Evolutionary conservation across 2,888 invertebrate species (phyloP), one percentile per base, ranked within the genome.

Genomic region (Leucophora obtusa): DNA sequence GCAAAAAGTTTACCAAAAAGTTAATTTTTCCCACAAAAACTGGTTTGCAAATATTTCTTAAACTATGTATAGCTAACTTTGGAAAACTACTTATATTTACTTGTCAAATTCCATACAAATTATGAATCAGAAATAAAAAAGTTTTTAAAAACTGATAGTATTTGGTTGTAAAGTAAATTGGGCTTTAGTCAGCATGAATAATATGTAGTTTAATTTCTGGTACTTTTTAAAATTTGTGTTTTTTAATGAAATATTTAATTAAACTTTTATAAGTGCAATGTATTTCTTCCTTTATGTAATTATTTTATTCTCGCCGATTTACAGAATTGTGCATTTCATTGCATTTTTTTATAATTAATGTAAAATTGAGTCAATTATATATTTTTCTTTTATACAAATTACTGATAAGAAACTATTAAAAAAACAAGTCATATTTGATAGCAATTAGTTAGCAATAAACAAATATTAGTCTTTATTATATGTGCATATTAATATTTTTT

Each of bases 401-500:
- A 28, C 24, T 58, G 73, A 73, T 73, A 73, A 73, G 21, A 35
- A 62, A 43, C 14, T 1, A 35, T 47, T 24, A 18, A 58, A 24
- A 43, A 24, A 51, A 35, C 47, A 50, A 47, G 15, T 51, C 10
- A 70, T 56, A 47, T 47, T n/a, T 56, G 58, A 35, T 73, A 73
- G 58, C 38, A 65, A 73, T 65, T 58, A 65, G 21, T 56, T 63
- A 50, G 11, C 18, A 63, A 65, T 72, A 63, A 56, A 63, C n/a
- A 63, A 72, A 54, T 53, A 47, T 63, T 47, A 47, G 14, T n/a
- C 43, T n/a, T 38, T 38, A 38, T 47, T 47, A n/a, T n/a, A 28
- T 28, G 28, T 28, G 4, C 28, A 28, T 28, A 38, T 38, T 38
- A 2, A 11, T 38, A 4, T 38, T 47, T 47, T n/a, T n/a, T n/a